These are phyloP conservation scores for Dryobotodes eremita DNA, from an alignment of 2,888 invertebrate genomes.

Conservation along the genomic window DNA sequence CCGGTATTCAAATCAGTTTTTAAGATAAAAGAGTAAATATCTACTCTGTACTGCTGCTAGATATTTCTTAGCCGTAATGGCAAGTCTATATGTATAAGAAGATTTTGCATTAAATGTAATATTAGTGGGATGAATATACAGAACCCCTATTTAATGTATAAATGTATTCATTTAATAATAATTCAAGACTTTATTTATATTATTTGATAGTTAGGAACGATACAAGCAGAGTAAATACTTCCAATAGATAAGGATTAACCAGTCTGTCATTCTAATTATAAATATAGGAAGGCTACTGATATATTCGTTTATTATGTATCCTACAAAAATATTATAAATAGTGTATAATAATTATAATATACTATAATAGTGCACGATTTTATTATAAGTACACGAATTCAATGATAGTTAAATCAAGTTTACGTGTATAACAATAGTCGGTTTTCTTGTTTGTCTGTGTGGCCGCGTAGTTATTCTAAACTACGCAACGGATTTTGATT, in stretches of 20 bases:
- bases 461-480: no score
- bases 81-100: conserved; percentile 28
- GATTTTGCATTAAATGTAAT: conserved; percentile 33
- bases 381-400: background rate
- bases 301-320: conserved; percentile 50
- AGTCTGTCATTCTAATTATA: conserved; percentile 61
- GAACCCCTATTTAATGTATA: conserved; percentile 30
- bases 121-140: conserved; percentile 54
- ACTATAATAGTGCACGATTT: conserved; percentile 50
- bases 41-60: conserved; percentile 34
- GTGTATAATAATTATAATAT: conserved; percentile 33
- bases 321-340: conserved; percentile 50
- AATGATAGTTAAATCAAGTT: background rate
- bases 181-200: conserved; percentile 40
- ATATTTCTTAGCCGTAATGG: conserved; percentile 18
- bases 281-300: conserved; percentile 57
- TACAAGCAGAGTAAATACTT: conserved; percentile 62
- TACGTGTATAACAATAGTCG: no score
- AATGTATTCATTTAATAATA: conserved; percentile 38
- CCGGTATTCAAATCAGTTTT: background rate
- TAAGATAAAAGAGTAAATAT: background rate
- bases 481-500: no score
- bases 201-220: conserved; percentile 58
- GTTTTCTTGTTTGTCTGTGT: no score
- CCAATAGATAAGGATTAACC: conserved; percentile 53